Evolutionary conservation across 2,888 invertebrate genomes (phyloP).

Genomic region (Mystacides longicornis): DNA sequence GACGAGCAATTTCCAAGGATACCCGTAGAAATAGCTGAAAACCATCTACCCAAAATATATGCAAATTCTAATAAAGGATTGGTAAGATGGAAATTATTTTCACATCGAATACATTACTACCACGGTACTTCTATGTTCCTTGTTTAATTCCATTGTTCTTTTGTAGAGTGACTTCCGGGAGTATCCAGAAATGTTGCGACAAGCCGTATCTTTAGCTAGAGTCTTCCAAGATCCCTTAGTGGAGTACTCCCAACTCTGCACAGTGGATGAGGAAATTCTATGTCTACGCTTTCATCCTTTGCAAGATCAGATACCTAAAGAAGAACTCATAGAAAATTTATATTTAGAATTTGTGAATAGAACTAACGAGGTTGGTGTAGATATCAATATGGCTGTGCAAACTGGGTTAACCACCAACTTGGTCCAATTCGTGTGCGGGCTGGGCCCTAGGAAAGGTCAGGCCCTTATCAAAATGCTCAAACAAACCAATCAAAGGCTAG

Average conservation of each 20-base stretch:
- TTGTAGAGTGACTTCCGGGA: conserved; percentile 76
- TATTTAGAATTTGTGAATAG: conserved; percentile 88
- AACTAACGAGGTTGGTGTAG: conserved; percentile 97
- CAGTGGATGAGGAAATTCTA: conserved; percentile 92
- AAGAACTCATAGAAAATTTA: conserved; percentile 77
- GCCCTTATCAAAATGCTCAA: conserved; percentile 79
- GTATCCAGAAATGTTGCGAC: conserved; percentile 82
- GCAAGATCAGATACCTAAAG: conserved; percentile 73
- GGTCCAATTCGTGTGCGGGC: conserved; percentile 93
- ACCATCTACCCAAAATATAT: conserved; percentile 88
- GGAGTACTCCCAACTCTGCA: conserved; percentile 94
- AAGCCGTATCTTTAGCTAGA: conserved; percentile 89
- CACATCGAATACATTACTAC: neutral
- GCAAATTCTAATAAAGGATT: conserved; percentile 83
- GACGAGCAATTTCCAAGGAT: conserved; percentile 84
- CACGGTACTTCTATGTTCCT: neutral
- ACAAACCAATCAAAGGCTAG: conserved; percentile 84
- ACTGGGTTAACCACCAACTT: conserved; percentile 81
- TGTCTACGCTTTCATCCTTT: conserved; percentile 88
- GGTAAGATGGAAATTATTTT: conserved; percentile 34
- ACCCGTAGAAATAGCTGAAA: conserved; percentile 87
- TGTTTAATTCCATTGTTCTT: conserved; percentile 13
- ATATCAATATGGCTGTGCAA: conserved; percentile 88
- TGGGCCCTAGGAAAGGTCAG: conserved; percentile 92
- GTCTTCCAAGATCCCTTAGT: conserved; percentile 91